Evolutionary conservation across 2,888 invertebrate genomes (phyloP).

Genomic region (Drosophila greeni): DNA sequence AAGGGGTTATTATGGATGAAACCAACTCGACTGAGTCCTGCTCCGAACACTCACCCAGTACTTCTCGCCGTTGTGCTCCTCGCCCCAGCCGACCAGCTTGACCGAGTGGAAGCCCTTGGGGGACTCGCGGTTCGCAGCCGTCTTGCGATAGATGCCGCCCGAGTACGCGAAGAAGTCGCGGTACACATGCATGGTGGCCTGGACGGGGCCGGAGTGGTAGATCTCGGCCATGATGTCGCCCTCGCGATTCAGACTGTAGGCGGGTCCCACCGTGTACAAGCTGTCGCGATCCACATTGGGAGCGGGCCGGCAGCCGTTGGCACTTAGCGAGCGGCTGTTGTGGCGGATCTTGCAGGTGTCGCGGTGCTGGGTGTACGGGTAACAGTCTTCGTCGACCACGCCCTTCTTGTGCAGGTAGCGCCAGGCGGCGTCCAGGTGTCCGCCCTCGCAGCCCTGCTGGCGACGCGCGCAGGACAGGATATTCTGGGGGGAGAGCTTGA

Average conservation of each 20-base stretch:
- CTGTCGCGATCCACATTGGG: conserved; percentile 80
- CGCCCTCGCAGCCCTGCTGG: conserved; percentile 91
- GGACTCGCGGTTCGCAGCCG: conserved; percentile 81
- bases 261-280: conserved; percentile 87
- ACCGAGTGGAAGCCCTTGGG: conserved; percentile 92
- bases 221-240: conserved; percentile 96
- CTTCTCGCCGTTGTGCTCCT: conserved; percentile 83
- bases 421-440: conserved; percentile 95
- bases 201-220: conserved; percentile 93
- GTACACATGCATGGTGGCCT: conserved; percentile 93
- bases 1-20: not conserved
- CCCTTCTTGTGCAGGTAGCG: conserved; percentile 89
- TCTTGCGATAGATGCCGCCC: conserved; percentile 88
- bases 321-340: conserved; percentile 74
- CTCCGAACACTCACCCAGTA: conserved; percentile 86
- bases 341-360: conserved; percentile 84
- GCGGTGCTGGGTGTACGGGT: conserved; percentile 85
- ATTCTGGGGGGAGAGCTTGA: conserved; percentile 89
- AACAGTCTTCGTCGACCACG: conserved; percentile 90
- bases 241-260: conserved; percentile 86
- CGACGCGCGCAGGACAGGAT: conserved; percentile 90
- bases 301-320: conserved; percentile 81
- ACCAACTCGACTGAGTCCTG: not conserved
- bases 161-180: conserved; percentile 96
- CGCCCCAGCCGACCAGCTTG: conserved; percentile 95